A percentile compares a stretch with the other conserved stretches of the same genome.
phyloP scores from a whole-genome alignment of 2,888 invertebrate genomes.

The Pollenia angustigena region DNA sequence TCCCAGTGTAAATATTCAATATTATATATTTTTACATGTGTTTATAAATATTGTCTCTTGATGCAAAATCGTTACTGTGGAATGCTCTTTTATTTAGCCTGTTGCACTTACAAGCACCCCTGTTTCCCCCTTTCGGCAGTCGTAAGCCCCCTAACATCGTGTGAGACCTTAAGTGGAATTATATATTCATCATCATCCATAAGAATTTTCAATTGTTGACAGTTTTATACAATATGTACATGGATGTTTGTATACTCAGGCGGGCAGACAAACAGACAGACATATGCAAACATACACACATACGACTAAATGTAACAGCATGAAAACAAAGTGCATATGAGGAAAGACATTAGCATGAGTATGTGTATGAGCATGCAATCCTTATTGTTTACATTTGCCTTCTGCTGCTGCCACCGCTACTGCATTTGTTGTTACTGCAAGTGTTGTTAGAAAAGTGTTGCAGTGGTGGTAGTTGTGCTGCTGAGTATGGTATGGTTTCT shows the following conservation, averaged over 20 bases:
- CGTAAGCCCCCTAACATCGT: not conserved
- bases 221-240: conserved; percentile 30
- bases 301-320: not conserved
- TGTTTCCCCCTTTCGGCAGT: not conserved
- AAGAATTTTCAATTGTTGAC: conserved; percentile 60
- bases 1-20: conserved; percentile 41
- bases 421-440: conserved; percentile 16
- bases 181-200: conserved; percentile 58
- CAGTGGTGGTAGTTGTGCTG: conserved; percentile 11
- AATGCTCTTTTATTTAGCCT: conserved; percentile 38
- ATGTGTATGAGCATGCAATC: conserved; percentile 28
- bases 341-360: not conserved
- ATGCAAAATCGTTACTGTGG: conserved; percentile 20
- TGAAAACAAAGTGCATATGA: not conserved
- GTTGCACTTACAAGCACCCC: not conserved
- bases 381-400: conserved; percentile 53
- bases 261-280: not conserved
- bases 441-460: not conserved
- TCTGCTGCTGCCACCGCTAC: not conserved
- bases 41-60: conserved; percentile 33
- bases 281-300: not conserved
- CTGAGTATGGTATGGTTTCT: conserved; percentile 2
- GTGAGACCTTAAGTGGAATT: conserved; percentile 44
- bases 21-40: not conserved
- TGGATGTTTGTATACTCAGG: not conserved